Conservation (phyloP, 2,888 invertebrate species). For the Baronia brevicornis region DNA sequence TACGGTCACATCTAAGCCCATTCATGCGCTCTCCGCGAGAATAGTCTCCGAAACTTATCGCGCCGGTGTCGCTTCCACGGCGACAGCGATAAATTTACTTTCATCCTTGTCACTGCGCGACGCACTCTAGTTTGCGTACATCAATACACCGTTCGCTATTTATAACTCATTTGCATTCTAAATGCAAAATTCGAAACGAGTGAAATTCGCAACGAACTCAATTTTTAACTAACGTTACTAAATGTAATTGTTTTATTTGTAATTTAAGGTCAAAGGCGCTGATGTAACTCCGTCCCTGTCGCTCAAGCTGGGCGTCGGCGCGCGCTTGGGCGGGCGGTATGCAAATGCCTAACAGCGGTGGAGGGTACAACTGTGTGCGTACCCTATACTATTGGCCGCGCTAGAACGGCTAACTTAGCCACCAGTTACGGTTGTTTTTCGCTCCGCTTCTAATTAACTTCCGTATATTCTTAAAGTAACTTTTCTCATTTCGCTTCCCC, state of each 20-base stretch:
- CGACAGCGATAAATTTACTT: conserved; percentile 70
- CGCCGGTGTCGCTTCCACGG: conserved; percentile 41
- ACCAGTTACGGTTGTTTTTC: conserved; percentile 77
- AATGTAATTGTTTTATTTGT: conserved; percentile 22
- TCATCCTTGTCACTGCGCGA: conserved; percentile 61
- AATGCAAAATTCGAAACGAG: conserved; percentile 1
- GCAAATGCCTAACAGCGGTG: conserved; percentile 69
- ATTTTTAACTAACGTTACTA: conserved; percentile 8
- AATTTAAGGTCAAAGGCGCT: conserved; percentile 46
- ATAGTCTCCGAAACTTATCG: conserved; percentile 56
- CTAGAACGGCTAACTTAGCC: conserved; percentile 76
- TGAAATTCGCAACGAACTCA: conserved; percentile 1
- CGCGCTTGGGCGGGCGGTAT: conserved; percentile 75
- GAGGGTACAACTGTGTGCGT: conserved; percentile 62
- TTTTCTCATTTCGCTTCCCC: conserved; percentile 68
- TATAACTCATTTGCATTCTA: no score
- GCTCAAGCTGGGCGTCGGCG: conserved; percentile 70
- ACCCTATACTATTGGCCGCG: conserved; percentile 71
- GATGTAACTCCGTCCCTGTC: conserved; percentile 61
- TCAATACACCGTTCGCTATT: no score
- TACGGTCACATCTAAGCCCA: conserved; percentile 48
- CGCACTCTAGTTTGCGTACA: conserved; percentile 43
- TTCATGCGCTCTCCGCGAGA: conserved; percentile 56
- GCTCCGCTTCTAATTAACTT: conserved; percentile 75
- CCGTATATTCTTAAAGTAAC: conserved; percentile 74